phyloP scores from a whole-genome alignment of 1,140 invertebrate species.

The Drosophila chauvacae region DNA sequence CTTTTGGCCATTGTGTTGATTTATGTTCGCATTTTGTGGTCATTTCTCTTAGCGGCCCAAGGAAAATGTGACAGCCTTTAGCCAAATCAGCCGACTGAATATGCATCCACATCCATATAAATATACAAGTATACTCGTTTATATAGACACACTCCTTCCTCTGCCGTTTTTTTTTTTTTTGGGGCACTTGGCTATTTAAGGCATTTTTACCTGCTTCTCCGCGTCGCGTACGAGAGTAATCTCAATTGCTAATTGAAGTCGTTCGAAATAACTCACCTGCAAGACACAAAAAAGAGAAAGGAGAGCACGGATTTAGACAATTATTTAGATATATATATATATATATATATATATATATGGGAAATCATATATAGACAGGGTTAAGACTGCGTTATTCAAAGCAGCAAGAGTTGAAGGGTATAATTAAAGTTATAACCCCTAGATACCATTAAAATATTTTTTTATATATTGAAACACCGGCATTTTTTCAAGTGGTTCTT shows the following conservation, averaged over 20 bases:
- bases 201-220: slow-evolving; percentile 56
- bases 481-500: too few species aligned
- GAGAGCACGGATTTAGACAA: slow-evolving; percentile 23
- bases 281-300: slow-evolving; percentile 40
- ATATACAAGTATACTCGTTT: background rate
- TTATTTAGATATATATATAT: background rate
- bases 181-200: slow-evolving; percentile 61
- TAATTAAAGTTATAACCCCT: background rate
- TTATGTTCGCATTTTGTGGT: slow-evolving; percentile 78
- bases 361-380: background rate
- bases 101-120: slow-evolving; percentile 45
- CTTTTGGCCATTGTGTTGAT: slow-evolving; percentile 75
- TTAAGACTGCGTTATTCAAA: background rate
- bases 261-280: slow-evolving; percentile 62
- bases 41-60: slow-evolving; percentile 64
- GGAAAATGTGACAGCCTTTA: slow-evolving; percentile 76
- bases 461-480: too few species aligned
- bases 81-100: slow-evolving; percentile 66
- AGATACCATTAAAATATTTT: background rate
- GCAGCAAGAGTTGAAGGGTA: background rate
- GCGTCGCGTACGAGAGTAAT: slow-evolving; percentile 26
- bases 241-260: slow-evolving; percentile 56
- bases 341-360: background rate
- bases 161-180: slow-evolving; percentile 8
- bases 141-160: background rate